A percentile compares a stretch with the other conserved stretches of the same genome.
Conservation (phyloP, 2,797 vertebrate species). For the Chelon labrosus region DNA sequence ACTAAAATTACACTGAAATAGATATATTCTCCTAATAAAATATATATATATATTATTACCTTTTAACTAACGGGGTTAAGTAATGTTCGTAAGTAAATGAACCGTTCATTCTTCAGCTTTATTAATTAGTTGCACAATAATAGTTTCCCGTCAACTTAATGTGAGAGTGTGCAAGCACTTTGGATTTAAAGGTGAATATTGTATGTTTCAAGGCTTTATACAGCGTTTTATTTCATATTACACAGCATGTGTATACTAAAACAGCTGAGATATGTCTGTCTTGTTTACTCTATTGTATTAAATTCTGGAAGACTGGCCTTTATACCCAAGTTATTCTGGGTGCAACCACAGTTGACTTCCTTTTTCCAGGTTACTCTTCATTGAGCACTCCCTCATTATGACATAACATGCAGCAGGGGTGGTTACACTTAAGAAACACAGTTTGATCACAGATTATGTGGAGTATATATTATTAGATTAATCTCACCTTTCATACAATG, state of each 20-base stretch:
- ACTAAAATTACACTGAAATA: not conserved
- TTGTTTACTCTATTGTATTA: not conserved
- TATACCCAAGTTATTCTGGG: not conserved
- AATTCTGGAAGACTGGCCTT: not conserved
- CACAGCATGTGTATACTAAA: too few species aligned
- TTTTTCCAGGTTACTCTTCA: not conserved
- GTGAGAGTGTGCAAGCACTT: not conserved
- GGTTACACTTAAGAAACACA: not conserved
- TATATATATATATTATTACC: too few species aligned
- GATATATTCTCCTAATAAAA: not conserved
- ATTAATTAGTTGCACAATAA: not conserved
- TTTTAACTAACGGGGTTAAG: slow-evolving; percentile 27
- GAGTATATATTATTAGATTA: not conserved
- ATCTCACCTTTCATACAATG: not conserved
- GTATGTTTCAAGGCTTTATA: not conserved
- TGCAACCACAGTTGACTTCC: not conserved
- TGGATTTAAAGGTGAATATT: accelerated
- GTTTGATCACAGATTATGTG: not conserved
- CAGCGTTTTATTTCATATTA: not conserved
- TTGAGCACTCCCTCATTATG: not conserved
- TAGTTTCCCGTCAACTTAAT: accelerated
- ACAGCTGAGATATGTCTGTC: not conserved
- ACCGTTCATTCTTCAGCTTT: not conserved
- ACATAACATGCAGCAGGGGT: slow-evolving; percentile 6
- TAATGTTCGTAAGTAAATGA: slow-evolving; percentile 41